Percentiles rank a stretch among this genome's conserved stretches.
These are phyloP conservation scores for Bilobella aurantiaca DNA, from an alignment of 1,140 invertebrate species.

Conservation along the genomic window DNA sequence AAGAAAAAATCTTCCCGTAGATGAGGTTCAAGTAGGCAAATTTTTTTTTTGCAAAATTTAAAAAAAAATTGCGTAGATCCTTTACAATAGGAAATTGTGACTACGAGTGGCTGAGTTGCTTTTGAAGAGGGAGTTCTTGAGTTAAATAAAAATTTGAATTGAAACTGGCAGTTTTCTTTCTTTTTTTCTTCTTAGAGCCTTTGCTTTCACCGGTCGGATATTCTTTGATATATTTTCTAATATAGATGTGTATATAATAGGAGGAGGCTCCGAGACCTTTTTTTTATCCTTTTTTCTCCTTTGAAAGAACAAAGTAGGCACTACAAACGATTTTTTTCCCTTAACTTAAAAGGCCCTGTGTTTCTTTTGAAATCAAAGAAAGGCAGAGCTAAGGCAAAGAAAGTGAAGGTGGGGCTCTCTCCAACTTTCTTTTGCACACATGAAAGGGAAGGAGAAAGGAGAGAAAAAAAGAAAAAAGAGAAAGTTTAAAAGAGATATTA, in stretches of 20 bases:
- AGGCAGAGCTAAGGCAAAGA: background rate
- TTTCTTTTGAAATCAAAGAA: constrained; percentile 9
- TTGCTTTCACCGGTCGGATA: background rate
- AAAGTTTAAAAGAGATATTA: constrained; percentile 6
- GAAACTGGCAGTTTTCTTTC: background rate
- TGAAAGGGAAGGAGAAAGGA: background rate
- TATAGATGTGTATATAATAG: constrained; percentile 7
- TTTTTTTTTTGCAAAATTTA: background rate
- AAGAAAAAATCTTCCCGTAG: background rate
- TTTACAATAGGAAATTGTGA: too few relatives aligned
- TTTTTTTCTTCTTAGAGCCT: background rate
- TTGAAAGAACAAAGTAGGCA: constrained; percentile 1
- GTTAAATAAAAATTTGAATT: background rate
- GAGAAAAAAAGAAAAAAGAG: background rate
- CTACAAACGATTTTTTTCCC: constrained; percentile 5
- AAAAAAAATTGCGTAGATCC: too few relatives aligned
- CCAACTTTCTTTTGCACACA: constrained; percentile 4
- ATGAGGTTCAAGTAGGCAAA: background rate
- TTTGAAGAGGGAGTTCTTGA: background rate
- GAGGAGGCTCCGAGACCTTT: background rate
- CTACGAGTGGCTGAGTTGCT: too few relatives aligned
- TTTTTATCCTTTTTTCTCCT: background rate
- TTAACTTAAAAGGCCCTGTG: constrained; percentile 6
- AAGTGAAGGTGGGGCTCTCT: background rate
- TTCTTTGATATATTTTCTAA: constrained; percentile 4